These are phyloP conservation scores for Lasioglossum oenotherae DNA, from an alignment of 2,888 invertebrate genomes.

Conservation along the genomic window DNA sequence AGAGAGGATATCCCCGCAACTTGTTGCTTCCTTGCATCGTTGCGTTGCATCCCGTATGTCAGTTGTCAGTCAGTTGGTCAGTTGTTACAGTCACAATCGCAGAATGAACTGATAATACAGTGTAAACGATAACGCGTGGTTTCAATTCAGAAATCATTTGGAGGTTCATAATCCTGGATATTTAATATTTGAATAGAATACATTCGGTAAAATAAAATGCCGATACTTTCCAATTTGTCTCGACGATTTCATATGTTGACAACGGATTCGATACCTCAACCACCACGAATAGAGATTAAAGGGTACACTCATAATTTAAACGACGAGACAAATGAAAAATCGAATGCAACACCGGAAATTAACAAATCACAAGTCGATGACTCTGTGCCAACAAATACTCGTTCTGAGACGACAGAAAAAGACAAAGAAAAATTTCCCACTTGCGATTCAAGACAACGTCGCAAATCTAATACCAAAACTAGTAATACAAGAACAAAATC, in stretches of 20 bases:
- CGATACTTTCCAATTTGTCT: constrained; percentile 78
- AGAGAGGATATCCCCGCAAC: neutral
- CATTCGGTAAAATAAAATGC: constrained; percentile 60
- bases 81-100: neutral
- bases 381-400: constrained; percentile 29
- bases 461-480: constrained; percentile 45
- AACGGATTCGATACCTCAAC: constrained; percentile 85
- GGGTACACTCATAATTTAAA: constrained; percentile 63
- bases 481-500: constrained; percentile 55
- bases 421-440: constrained; percentile 24
- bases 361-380: constrained; percentile 35
- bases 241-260: constrained; percentile 85
- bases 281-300: constrained; percentile 82
- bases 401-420: neutral
- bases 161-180: neutral
- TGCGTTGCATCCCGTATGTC: neutral
- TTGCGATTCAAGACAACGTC: constrained; percentile 38
- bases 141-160: neutral
- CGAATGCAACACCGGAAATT: constrained; percentile 1
- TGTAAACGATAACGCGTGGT: neutral
- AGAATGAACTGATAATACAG: neutral
- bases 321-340: neutral
- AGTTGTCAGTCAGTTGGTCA: neutral
- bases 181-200: neutral
- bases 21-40: neutral